A percentile compares a stretch with the other conserved stretches of the same genome.
These are phyloP conservation scores for Halcyon malimbica DNA, from an alignment of 2,113 vertebrate genomes.

Conservation along the genomic window DNA sequence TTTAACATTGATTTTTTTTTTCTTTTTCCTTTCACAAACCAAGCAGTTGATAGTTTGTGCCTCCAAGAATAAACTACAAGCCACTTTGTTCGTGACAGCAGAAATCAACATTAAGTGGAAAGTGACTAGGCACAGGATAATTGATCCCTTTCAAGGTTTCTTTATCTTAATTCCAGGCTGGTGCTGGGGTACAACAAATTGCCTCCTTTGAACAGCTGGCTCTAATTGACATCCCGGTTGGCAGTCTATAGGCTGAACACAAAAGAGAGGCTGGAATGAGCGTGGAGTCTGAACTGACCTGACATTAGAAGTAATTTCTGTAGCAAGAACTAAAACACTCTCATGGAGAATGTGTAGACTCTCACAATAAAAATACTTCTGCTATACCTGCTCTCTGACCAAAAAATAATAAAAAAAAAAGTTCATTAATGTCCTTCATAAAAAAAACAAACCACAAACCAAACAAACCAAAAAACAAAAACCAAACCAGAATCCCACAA, in stretches of 20 bases:
- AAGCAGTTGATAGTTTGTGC: slow-evolving; percentile 37
- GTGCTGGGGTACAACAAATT: slow-evolving; percentile 25
- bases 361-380: background rate
- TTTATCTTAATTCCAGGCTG: slow-evolving; percentile 31
- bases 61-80: slow-evolving; percentile 49
- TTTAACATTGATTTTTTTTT: slow-evolving; percentile 29
- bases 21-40: background rate
- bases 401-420: background rate
- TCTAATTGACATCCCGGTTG: slow-evolving; percentile 26
- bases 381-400: background rate
- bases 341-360: background rate
- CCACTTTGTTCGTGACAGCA: background rate
- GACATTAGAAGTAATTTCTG: background rate
- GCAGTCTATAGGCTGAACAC: background rate
- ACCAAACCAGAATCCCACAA: background rate
- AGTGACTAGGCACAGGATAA: background rate
- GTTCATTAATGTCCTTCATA: background rate
- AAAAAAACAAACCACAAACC: too few relatives aligned
- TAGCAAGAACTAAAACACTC: background rate
- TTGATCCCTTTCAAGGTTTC: slow-evolving; percentile 34
- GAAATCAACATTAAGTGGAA: slow-evolving; percentile 46
- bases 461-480: background rate
- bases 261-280: background rate
- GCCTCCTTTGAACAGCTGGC: slow-evolving; percentile 4
- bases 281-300: background rate